Percentiles rank a stretch among this genome's conserved stretches.
Conservation (phyloP, 2,113 vertebrate genomes). For the Numenius arquata region DNA sequence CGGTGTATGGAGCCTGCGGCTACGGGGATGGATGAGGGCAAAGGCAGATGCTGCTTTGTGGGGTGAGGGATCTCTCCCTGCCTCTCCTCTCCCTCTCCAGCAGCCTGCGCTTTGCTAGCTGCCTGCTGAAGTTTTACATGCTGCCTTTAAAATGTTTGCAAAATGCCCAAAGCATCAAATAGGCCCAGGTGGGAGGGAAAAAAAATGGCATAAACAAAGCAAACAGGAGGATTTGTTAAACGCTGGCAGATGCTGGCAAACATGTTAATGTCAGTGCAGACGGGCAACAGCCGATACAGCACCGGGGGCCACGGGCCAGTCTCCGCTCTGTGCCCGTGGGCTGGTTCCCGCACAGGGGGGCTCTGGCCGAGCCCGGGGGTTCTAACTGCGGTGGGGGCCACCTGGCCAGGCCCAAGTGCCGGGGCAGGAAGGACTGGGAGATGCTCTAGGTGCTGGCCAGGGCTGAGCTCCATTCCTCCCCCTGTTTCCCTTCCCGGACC, state of each 20-base stretch:
- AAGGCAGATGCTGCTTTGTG: background rate
- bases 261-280: background rate
- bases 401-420: rapidly evolving
- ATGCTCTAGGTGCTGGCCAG: rapidly evolving
- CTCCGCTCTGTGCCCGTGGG: rapidly evolving
- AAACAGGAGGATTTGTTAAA: background rate
- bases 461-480: background rate
- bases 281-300: rapidly evolving
- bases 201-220: background rate
- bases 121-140: background rate
- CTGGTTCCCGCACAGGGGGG: rapidly evolving
- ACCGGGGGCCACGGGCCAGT: rapidly evolving
- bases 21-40: background rate
- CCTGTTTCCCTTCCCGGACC: background rate
- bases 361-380: background rate
- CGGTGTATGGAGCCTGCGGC: rapidly evolving
- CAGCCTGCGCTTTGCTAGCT: background rate
- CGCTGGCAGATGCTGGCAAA: background rate
- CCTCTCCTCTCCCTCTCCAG: background rate
- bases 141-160: background rate
- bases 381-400: rapidly evolving
- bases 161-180: background rate
- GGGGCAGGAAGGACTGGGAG: background rate
- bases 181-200: background rate
- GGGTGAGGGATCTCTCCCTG: background rate